Percentiles rank a stretch among this genome's conserved stretches.
Conservation (phyloP, 1,140 invertebrate genomes). For the Drosophila sulfurigaster region DNA sequence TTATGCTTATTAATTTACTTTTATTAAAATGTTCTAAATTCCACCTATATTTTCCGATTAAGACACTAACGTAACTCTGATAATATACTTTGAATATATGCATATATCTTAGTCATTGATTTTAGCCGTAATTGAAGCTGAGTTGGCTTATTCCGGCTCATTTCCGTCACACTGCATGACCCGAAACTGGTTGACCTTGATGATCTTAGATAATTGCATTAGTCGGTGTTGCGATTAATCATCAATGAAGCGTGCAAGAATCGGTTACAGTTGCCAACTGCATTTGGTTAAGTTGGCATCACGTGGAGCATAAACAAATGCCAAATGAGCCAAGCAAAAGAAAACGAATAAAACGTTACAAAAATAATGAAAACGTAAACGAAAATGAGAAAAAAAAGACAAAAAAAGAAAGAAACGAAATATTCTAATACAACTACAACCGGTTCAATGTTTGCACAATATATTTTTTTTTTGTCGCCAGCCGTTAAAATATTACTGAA, state of each 20-base stretch:
- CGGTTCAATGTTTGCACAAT: conserved; percentile 81
- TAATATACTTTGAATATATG: no score
- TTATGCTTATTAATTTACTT: no score
- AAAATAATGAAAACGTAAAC: conserved; percentile 4
- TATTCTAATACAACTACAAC: conserved; percentile 64
- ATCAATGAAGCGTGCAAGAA: conserved; percentile 79
- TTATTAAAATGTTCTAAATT: no score
- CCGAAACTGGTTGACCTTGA: conserved; percentile 66
- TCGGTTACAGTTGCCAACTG: conserved; percentile 31
- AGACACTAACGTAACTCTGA: no score
- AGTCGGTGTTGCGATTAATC: conserved; percentile 49
- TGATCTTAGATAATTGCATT: conserved; percentile 49
- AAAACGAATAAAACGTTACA: conserved; percentile 7
- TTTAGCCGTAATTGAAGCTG: conserved; percentile 59
- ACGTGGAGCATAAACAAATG: conserved; percentile 56
- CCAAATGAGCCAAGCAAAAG: conserved; percentile 19
- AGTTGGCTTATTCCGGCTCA: conserved; percentile 53
- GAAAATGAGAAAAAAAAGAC: conserved; percentile 6
- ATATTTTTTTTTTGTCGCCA: conserved; percentile 70
- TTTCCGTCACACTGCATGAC: conserved; percentile 26
- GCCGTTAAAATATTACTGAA: conserved; percentile 75
- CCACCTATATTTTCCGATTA: no score
- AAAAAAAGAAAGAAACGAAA: neutral
- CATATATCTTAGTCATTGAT: conserved; percentile 56
- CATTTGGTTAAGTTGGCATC: conserved; percentile 39